Percentiles rank a stretch among this genome's conserved stretches.
phyloP scores from a whole-genome alignment of 92 coral and sea anemone species.

The Isaurus tuberculatus region DNA sequence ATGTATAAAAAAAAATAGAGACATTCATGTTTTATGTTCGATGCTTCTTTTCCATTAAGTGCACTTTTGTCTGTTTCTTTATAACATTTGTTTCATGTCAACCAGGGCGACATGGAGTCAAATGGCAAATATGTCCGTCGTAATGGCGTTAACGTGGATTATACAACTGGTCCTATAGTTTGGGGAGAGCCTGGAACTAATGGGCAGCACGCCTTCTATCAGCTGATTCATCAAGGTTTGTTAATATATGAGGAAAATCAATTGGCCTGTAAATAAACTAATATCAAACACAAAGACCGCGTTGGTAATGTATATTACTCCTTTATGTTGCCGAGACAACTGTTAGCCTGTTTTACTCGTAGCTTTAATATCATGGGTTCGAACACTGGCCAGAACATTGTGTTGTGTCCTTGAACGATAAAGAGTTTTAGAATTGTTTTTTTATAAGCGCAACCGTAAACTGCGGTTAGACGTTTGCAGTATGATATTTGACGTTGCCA shows the following conservation, averaged over 20 bases:
- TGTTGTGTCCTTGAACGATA: too few species aligned
- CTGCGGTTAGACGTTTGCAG: too few species aligned
- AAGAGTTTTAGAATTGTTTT: too few species aligned
- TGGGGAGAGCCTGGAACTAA: conserved; percentile 99
- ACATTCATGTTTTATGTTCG: neutral
- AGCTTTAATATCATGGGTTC: too few species aligned
- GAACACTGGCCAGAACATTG: too few species aligned
- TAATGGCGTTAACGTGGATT: conserved; percentile 78
- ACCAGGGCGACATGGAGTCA: conserved; percentile 98
- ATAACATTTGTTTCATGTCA: neutral
- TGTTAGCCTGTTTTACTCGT: too few species aligned
- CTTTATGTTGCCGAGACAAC: too few species aligned
- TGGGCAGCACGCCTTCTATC: conserved; percentile 98
- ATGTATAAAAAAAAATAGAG: neutral
- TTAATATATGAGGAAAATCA: neutral
- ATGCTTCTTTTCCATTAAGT: neutral
- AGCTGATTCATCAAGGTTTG: conserved; percentile 96
- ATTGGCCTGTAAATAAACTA: neutral
- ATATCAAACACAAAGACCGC: too few species aligned
- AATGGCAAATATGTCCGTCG: conserved; percentile 90
- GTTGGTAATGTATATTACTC: too few species aligned
- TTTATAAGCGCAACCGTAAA: too few species aligned
- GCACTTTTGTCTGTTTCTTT: too few species aligned
- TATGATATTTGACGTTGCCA: too few species aligned
- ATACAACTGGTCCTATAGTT: conserved; percentile 95